Evolutionary conservation across 2,888 invertebrate species (phyloP).

Genomic region (Diplolepis rosae): DNA sequence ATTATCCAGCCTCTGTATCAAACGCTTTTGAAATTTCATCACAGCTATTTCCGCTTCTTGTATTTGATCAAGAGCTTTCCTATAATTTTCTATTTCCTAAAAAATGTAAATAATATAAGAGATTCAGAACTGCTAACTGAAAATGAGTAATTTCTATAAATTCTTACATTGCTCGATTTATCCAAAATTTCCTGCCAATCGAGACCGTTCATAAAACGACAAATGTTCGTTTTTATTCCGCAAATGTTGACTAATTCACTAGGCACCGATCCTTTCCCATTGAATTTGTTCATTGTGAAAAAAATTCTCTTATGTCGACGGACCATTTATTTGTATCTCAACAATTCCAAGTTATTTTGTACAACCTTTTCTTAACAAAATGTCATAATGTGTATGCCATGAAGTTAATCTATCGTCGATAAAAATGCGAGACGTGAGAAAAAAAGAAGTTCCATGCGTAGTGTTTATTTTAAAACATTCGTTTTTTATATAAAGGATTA

Average conservation of each 20-base stretch:
- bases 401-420: slow-evolving; percentile 22
- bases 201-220: background rate
- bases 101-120: background rate
- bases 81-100: background rate
- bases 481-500: slow-evolving; percentile 57
- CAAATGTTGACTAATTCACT: background rate
- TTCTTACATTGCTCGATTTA: background rate
- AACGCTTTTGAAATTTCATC: background rate
- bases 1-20: no score
- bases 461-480: slow-evolving; percentile 62
- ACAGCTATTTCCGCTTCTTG: background rate
- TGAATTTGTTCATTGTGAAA: background rate
- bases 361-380: background rate
- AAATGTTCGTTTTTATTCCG: background rate
- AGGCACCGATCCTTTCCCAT: background rate
- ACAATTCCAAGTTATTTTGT: background rate
- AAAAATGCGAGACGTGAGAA: background rate
- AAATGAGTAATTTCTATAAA: background rate
- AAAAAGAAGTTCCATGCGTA: slow-evolving; percentile 45
- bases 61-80: background rate
- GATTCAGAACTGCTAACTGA: no score
- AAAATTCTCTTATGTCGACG: background rate
- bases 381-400: background rate
- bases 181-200: slow-evolving; percentile 5
- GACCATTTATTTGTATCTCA: background rate